These are phyloP conservation scores for Aptenodytes patagonicus DNA, from an alignment of 2,113 vertebrate species.

Conservation along the genomic window DNA sequence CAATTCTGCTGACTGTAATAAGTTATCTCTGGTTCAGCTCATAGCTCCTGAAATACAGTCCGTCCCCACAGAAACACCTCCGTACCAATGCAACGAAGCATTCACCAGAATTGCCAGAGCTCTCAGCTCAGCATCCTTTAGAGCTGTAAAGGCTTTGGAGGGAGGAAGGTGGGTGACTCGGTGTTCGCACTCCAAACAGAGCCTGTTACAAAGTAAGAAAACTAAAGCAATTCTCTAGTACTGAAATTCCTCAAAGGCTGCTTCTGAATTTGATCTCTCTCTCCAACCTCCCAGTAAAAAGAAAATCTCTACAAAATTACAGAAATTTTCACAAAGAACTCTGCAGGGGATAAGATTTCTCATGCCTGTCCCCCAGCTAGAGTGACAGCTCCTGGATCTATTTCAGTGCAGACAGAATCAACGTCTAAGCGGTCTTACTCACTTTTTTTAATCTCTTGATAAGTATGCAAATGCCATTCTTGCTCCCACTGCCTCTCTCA, in stretches of 20 bases:
- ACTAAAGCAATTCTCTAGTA: background rate
- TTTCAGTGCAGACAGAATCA: background rate
- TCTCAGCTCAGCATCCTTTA: background rate
- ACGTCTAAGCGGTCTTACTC: background rate
- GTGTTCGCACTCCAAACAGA: background rate
- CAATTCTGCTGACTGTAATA: background rate
- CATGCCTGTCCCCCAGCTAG: background rate
- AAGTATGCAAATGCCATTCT: constrained; percentile 43
- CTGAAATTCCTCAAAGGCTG: background rate
- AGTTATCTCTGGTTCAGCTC: background rate
- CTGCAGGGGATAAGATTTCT: accelerated
- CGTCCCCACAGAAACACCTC: background rate
- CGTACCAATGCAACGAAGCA: background rate
- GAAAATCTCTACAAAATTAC: background rate
- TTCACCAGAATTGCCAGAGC: background rate
- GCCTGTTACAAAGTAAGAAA: background rate
- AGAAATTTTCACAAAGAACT: background rate
- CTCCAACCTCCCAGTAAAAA: background rate
- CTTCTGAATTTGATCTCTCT: background rate
- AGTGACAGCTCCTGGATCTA: background rate
- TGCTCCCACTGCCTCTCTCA: background rate
- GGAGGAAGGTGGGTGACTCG: background rate
- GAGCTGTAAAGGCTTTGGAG: background rate
- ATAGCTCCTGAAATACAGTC: background rate
- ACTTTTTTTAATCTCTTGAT: background rate